Conservation (phyloP, 2,113 vertebrate species). For the Leuciscus idus region DNA sequence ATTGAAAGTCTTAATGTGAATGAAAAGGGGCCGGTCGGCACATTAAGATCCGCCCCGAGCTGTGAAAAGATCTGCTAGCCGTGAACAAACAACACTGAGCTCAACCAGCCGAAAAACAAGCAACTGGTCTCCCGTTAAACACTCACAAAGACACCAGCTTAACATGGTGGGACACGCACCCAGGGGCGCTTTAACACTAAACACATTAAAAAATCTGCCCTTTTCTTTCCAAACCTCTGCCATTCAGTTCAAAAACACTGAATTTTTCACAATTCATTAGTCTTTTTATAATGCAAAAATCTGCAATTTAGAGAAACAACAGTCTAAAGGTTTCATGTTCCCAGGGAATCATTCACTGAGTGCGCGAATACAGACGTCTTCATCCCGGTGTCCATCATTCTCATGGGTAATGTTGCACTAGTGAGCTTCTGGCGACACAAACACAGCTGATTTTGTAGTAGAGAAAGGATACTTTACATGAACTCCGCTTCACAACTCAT, state of each 20-base stretch:
- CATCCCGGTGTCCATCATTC: constrained; percentile 3
- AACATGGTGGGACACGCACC: constrained; percentile 18
- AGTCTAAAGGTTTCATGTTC: constrained; percentile 17
- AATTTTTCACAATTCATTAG: constrained; percentile 16
- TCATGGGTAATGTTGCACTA: constrained; percentile 1
- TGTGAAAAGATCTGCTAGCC: constrained; percentile 38
- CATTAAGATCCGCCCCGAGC: constrained; percentile 33
- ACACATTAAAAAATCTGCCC: constrained; percentile 35
- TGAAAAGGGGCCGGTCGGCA: constrained; percentile 9
- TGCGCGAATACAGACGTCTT: neutral
- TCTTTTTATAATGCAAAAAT: constrained; percentile 9
- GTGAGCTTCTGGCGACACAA: neutral
- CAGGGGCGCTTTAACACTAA: neutral
- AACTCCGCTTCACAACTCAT: neutral
- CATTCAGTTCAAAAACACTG: constrained; percentile 28
- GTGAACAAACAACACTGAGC: constrained; percentile 37
- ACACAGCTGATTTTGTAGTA: neutral
- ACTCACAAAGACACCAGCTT: constrained; percentile 38
- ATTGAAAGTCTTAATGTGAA: neutral
- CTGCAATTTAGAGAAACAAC: constrained; percentile 16
- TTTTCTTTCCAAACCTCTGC: constrained; percentile 21
- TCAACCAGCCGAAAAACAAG: constrained; percentile 51
- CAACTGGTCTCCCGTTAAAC: neutral
- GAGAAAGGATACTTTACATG: neutral
- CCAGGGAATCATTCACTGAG: neutral